These are phyloP conservation scores for Junonia oenone DNA, from an alignment of 2,888 invertebrate species.

Conservation along the genomic window DNA sequence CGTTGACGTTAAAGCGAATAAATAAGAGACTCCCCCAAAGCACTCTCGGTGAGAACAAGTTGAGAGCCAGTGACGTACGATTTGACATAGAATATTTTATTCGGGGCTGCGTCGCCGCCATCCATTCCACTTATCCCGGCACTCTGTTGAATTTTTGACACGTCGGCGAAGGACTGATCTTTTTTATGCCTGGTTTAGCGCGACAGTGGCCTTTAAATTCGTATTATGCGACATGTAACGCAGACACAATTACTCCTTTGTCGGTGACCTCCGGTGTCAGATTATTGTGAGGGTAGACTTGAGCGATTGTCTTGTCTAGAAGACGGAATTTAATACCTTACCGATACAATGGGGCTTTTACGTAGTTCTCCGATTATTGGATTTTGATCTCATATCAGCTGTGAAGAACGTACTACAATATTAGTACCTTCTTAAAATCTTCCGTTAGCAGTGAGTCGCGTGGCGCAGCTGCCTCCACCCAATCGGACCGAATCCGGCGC, in stretches of 20 bases:
- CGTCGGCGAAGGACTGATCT: slow-evolving; percentile 61
- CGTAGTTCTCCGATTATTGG: background rate
- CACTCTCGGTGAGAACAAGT: slow-evolving; percentile 69
- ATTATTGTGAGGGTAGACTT: slow-evolving; percentile 31
- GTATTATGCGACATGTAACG: slow-evolving; percentile 48
- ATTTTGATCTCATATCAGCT: background rate
- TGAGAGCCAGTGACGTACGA: slow-evolving; percentile 75
- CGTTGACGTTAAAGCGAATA: slow-evolving; percentile 71
- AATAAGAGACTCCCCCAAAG: slow-evolving; percentile 73
- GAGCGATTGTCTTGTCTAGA: slow-evolving; percentile 37
- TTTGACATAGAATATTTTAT: slow-evolving; percentile 78
- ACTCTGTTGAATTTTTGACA: slow-evolving; percentile 77
- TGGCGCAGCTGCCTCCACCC: slow-evolving; percentile 39
- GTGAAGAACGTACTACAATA: background rate
- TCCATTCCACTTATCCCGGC: slow-evolving; percentile 76
- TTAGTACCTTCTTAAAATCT: background rate
- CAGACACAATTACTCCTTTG: slow-evolving; percentile 41
- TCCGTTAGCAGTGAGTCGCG: slow-evolving; percentile 1
- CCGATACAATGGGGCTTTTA: background rate
- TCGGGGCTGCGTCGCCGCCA: slow-evolving; percentile 61
- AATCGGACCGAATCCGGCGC: slow-evolving; percentile 71
- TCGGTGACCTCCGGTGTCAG: slow-evolving; percentile 31
- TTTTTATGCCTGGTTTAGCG: slow-evolving; percentile 68
- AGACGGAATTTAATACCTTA: slow-evolving; percentile 29
- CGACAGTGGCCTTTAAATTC: slow-evolving; percentile 66